Percentiles rank a stretch among this genome's conserved stretches.
phyloP scores from a whole-genome alignment of 2,797 vertebrate genomes.

The Loriculus beryllinus region DNA sequence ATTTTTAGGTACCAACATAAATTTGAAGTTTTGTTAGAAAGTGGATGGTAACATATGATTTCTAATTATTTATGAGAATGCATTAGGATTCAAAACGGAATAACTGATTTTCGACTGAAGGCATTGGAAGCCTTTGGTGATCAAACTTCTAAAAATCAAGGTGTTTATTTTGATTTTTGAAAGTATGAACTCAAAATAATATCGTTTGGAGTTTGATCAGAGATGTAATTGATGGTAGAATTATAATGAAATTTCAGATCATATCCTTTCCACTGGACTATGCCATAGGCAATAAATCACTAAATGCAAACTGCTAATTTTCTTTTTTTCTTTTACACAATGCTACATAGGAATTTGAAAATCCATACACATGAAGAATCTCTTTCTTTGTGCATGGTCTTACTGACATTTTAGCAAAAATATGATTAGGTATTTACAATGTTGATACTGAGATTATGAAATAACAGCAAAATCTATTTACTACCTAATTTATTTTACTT shows the following conservation, averaged over 20 bases:
- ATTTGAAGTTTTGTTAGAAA: background rate
- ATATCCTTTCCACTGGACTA: background rate
- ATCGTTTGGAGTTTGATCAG: background rate
- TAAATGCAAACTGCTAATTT: background rate
- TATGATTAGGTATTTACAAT: conserved; percentile 1
- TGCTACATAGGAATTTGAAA: conserved; percentile 21
- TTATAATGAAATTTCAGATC: background rate
- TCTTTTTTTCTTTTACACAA: background rate
- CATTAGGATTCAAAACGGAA: background rate
- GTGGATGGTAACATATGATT: background rate
- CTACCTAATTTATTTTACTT: conserved; percentile 14
- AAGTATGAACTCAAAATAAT: background rate
- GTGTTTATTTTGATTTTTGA: background rate
- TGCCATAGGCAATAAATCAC: background rate
- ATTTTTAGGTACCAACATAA: background rate
- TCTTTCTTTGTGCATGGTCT: background rate
- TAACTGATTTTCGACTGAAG: background rate
- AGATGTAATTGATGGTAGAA: background rate
- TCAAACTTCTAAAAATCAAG: background rate
- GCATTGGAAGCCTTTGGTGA: background rate
- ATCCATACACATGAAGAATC: conserved; percentile 18
- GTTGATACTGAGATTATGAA: background rate
- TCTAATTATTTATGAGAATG: background rate
- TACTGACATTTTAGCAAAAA: background rate
- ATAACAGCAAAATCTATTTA: conserved; percentile 19